Evolutionary conservation across 1,140 invertebrate species (phyloP).

Genomic region (Whitmania pigra): DNA sequence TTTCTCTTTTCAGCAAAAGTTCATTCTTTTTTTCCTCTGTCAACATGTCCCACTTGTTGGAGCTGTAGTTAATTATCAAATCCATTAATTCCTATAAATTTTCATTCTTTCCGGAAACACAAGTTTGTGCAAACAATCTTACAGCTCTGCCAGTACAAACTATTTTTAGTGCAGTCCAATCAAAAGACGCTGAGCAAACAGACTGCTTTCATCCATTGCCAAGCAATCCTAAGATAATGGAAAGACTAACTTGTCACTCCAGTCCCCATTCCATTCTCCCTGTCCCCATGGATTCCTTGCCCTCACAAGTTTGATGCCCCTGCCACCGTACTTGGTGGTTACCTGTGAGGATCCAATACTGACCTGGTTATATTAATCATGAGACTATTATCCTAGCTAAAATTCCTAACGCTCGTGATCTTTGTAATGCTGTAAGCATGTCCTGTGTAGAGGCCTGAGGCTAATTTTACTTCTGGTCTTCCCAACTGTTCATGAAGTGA

Average conservation of each 20-base stretch:
- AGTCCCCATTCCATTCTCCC: constrained; percentile 11
- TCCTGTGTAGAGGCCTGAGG: constrained; percentile 9
- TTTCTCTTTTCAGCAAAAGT: constrained; percentile 31
- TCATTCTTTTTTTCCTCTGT: constrained; percentile 29
- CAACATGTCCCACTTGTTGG: constrained; percentile 32
- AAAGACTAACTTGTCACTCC: constrained; percentile 11
- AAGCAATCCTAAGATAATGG: no score
- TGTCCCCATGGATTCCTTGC: background rate
- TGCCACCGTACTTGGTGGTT: background rate
- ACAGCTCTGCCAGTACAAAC: background rate
- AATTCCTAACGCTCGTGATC: background rate
- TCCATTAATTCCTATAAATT: no score
- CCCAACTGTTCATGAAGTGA: background rate
- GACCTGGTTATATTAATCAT: background rate
- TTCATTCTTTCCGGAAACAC: background rate
- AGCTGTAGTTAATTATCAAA: constrained; percentile 26
- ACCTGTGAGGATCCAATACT: background rate
- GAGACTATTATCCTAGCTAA: background rate
- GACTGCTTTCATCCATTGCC: no score
- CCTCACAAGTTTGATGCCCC: constrained; percentile 2
- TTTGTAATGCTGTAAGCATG: background rate
- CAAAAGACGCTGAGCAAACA: no score
- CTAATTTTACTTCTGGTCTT: constrained; percentile 7
- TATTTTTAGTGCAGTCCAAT: background rate
- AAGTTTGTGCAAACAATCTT: background rate